These are phyloP conservation scores for Frankliniella intonsa DNA, from an alignment of 2,888 invertebrate genomes.

Conservation along the genomic window DNA sequence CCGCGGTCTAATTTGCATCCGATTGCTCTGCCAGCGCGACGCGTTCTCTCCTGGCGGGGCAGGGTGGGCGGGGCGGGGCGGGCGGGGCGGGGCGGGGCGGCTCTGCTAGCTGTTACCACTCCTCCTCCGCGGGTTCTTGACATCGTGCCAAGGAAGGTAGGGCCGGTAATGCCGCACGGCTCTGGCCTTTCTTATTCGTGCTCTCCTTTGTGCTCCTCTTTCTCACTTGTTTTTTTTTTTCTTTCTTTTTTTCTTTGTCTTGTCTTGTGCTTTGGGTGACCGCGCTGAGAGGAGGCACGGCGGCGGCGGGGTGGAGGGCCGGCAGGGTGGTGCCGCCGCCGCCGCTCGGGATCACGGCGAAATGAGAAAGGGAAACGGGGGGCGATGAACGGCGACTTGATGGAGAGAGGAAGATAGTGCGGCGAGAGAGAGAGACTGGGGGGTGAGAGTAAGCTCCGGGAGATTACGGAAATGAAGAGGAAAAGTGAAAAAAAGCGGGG, in stretches of 20 bases:
- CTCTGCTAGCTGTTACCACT: background rate
- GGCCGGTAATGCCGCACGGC: background rate
- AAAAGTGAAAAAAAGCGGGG: background rate
- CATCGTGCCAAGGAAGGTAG: background rate
- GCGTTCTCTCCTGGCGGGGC: too few species aligned
- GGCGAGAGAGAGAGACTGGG: background rate
- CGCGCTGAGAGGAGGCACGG: background rate
- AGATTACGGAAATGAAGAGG: background rate
- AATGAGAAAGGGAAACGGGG: constrained; percentile 15
- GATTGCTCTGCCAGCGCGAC: too few species aligned
- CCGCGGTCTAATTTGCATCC: too few species aligned
- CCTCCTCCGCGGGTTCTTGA: background rate
- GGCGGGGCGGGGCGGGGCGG: too few species aligned
- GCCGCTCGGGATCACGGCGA: background rate
- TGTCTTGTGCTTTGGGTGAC: background rate
- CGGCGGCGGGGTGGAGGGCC: background rate
- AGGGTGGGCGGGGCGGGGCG: too few species aligned
- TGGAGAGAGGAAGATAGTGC: background rate
- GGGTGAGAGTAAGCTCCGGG: background rate
- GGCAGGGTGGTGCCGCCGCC: background rate
- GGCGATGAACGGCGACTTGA: constrained; percentile 3
- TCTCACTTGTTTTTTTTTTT: background rate
- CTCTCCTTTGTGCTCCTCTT: background rate
- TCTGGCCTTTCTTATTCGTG: background rate
- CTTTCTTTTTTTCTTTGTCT: background rate